Percentiles rank a stretch among this genome's conserved stretches.
These are phyloP conservation scores for Villa cingulata DNA, from an alignment of 2,888 invertebrate genomes.

Conservation along the genomic window DNA sequence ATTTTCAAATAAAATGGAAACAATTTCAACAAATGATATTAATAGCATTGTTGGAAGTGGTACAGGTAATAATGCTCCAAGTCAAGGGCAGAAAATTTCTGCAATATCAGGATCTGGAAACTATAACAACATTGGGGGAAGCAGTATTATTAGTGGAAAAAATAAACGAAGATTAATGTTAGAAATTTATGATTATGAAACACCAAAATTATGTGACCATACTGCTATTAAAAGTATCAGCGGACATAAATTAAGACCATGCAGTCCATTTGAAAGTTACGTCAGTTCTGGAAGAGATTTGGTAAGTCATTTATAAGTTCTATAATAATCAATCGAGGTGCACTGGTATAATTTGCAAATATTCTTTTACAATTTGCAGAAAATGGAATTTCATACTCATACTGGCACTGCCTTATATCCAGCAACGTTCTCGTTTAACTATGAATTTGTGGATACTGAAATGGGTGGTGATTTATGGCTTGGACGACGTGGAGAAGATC, in stretches of 20 bases:
- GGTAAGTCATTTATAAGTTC: conserved; percentile 33
- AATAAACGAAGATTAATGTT: conserved; percentile 42
- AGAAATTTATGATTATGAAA: conserved; percentile 59
- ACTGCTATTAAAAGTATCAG: conserved; percentile 42
- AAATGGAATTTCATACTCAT: conserved; percentile 45
- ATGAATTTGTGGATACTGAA: conserved; percentile 72
- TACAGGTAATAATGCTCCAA: background rate
- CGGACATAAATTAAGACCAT: conserved; percentile 49
- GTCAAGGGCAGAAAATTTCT: background rate
- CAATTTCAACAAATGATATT: conserved; percentile 7
- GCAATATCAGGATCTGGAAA: background rate
- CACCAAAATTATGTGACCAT: conserved; percentile 72
- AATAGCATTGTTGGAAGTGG: conserved; percentile 15
- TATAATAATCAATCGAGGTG: too few relatives aligned
- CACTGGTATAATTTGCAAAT: conserved; percentile 3
- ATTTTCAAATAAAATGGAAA: conserved; percentile 7
- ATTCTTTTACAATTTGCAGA: conserved; percentile 21
- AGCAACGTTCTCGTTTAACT: conserved; percentile 55
- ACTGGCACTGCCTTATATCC: conserved; percentile 71
- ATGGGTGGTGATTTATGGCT: conserved; percentile 55
- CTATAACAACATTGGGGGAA: too few relatives aligned
- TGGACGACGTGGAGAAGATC: conserved; percentile 35
- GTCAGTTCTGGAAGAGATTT: conserved; percentile 42
- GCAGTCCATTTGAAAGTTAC: conserved; percentile 67
- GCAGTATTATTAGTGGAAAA: conserved; percentile 20